Conservation (phyloP, 2,113 vertebrate species). For the Noctilio leporinus region DNA sequence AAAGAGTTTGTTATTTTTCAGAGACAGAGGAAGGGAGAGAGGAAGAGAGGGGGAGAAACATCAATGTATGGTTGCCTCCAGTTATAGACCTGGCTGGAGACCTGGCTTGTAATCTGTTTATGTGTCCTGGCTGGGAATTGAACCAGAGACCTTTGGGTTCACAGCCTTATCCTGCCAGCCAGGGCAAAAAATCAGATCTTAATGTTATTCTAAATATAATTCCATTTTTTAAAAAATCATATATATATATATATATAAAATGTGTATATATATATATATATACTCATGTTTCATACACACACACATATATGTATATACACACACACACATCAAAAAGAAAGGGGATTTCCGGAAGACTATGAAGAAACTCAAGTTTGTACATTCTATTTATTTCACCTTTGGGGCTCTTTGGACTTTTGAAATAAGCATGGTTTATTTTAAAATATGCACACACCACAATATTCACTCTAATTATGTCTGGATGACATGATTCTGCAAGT, state of each 20-base stretch:
- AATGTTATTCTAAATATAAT: background rate
- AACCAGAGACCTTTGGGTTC: no score
- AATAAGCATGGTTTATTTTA: background rate
- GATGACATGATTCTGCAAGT: background rate
- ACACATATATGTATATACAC: background rate
- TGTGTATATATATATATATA: background rate
- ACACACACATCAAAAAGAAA: background rate
- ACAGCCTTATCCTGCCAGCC: no score
- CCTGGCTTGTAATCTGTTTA: no score
- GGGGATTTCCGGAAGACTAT: background rate
- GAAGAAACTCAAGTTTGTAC: no score
- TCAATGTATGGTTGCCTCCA: no score
- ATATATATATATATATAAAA: background rate
- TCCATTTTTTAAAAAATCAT: background rate
- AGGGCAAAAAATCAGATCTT: no score
- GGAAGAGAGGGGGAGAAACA: no score
- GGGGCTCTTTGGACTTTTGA: background rate
- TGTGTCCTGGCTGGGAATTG: no score
- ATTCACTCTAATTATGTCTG: background rate
- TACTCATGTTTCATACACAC: background rate
- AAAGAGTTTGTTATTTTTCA: no score
- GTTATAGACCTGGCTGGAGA: no score
- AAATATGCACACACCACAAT: background rate
- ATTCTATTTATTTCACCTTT: background rate
- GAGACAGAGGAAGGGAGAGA: no score